Evolutionary conservation across 35 echinoderm and acorn worm genomes (phyloP), one percentile per base, ranked within the genome.

Genomic region (Apostichopus californicus): DNA sequence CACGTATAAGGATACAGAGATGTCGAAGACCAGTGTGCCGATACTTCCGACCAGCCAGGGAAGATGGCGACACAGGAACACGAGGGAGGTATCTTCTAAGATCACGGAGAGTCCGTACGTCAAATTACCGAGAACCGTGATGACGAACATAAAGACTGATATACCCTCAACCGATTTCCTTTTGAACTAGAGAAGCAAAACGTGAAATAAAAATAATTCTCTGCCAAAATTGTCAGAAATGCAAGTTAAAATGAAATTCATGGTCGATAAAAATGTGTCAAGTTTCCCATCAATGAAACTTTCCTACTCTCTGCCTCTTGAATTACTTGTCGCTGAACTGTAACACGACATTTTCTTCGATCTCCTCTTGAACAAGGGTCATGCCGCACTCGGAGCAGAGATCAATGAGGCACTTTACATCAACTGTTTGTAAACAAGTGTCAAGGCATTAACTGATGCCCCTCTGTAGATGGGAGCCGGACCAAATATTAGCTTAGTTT

Each of bases 11-110:
- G 97, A 98, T 98, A 98, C 97, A 66, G 91, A 92, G 22, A 80
- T 91, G 53, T 98, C 97, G 78, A 98, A 98, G n/a, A 83, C 63
- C 24, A 98, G 89, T 11, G 95, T 96, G 70, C 97, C 97, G 0
- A 98, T 87, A 71, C 97, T 98, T 7, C 97, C 97, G 5, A 98
- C 91, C 14, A 98, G 90, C 97, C 97, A 98, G 7, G 97, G 97
- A n/a, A 98, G 55, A 94, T 98, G 97, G 11, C 91, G 17, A 4
- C 94, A 55, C 20, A 98, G 18, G 77, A 94, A 98, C 9, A 94
- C 89, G 8, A 71, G 26, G 1, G 93, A 55, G 8, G 93, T 94
- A 21, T 93, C 93, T 85, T 95, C 94, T 54, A 98, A 25, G 10
- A 98, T 72, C 0, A 98, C 82, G 3, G 97, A 98, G 22, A 92